phyloP scores from a whole-genome alignment of 35 echinoderm and acorn worm genomes.

The Ophioderma brevispina region DNA sequence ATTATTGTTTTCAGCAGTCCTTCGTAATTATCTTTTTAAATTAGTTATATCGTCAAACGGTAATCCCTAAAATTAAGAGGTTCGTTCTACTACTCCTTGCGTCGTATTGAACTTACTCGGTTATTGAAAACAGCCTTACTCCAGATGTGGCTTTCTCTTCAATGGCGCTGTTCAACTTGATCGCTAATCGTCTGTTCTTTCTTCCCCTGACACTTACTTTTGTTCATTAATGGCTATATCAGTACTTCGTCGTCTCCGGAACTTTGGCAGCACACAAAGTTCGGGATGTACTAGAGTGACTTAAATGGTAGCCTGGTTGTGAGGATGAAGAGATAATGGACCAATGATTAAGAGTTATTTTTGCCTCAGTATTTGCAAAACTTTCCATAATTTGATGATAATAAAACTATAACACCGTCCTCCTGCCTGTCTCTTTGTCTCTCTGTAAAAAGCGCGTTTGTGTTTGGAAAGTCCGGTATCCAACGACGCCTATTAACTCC shows the following conservation, averaged over 20 bases:
- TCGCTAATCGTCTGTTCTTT: constrained; percentile 68
- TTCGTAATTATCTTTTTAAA: background rate
- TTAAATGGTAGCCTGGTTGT: background rate
- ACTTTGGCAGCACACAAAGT: constrained; percentile 69
- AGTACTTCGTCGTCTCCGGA: constrained; percentile 64
- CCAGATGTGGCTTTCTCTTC: constrained; percentile 84
- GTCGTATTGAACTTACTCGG: constrained; percentile 78
- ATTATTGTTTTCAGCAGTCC: no score
- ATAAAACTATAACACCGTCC: no score
- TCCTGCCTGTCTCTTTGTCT: no score
- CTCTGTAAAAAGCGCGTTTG: no score
- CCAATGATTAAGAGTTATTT: no score
- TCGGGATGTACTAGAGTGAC: background rate
- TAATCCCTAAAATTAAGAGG: background rate
- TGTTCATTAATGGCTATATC: constrained; percentile 73
- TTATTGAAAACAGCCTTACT: constrained; percentile 52
- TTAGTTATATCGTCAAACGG: background rate
- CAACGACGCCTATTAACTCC: no score
- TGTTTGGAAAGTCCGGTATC: no score
- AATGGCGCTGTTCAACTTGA: constrained; percentile 78
- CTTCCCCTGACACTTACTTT: constrained; percentile 54
- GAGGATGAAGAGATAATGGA: no score
- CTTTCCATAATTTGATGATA: no score
- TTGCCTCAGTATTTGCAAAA: no score
- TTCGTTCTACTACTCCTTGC: background rate